Base-by-base conservation (phyloP, 2,113 vertebrate species). In the Pelecanus crispus region DNA sequence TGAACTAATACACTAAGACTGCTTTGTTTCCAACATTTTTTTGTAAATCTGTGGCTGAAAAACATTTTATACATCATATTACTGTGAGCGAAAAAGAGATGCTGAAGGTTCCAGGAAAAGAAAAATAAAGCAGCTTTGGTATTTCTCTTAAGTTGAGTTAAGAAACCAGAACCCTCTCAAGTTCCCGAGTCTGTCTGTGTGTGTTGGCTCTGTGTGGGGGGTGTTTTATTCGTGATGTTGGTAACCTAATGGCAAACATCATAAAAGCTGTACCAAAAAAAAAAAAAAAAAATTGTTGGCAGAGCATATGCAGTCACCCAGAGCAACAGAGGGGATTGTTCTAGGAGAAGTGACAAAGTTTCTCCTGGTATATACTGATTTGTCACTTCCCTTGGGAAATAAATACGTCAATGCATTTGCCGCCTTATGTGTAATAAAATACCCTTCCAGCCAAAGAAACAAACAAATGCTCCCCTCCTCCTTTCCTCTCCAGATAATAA, bases 381-480 rank as follows among this genome's bases (percentile, higher is more conserved):
- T 91, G 95, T 96, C 94, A 82, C 83, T 94, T 92, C 92, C 88
- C 88, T 78, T 92, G 94, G 85, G 95, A 97, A 96, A 97, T 94
- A 95, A 96, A 78, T 81, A 74, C 25, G 19, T 97, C 94, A 96
- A 88, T 94, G 80, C 63, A 66, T 95, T 93, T 11, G 4, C 72
- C 11, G 44, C 67, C 72, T 95, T 97, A 89, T 94, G 62, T 94
- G 88, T 91, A 94, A 94, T 94, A 94, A 94, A 89, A 94, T 74
- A 84, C 49, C 58, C 88, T 96, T 93, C 77, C 49, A 94, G 88
- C 68, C 38, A 93, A 86, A 84, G 63, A 88, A 92, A 84, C 63
- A 94, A 94, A 93, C 74, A 92, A 94, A 79, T 82, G 45, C 19
- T 77, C 26, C 36, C 6, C 32, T 94, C 24, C 49, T 83, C 13